Conservation (phyloP, 2,797 vertebrate species). For the Anomalospiza imberbis region DNA sequence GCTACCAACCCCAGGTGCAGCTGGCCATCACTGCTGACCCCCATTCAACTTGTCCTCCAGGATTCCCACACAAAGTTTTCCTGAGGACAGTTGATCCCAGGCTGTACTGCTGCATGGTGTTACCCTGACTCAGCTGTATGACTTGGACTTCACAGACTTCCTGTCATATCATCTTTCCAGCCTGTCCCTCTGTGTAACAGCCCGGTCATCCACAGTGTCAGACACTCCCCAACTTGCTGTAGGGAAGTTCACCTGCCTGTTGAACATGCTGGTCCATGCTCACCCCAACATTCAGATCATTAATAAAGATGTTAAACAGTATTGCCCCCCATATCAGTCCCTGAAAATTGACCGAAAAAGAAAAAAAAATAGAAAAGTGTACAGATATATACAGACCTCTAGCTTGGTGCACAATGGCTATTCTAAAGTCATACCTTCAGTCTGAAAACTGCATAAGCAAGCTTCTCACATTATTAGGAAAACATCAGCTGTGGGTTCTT, state of each 20-base stretch:
- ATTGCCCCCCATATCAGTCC: not conserved
- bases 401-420: not conserved
- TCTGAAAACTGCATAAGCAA: not conserved
- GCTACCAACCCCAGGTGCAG: not conserved
- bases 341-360: not conserved
- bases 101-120: not conserved
- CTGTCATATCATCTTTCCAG: not conserved
- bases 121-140: not conserved
- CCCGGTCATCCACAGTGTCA: fast-evolving
- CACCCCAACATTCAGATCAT: not conserved
- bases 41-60: not conserved
- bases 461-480: not conserved
- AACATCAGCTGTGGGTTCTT: not conserved
- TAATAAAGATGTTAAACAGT: not conserved
- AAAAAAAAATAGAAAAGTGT: not conserved
- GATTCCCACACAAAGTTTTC: fast-evolving
- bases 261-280: not conserved
- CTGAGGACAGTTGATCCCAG: not conserved
- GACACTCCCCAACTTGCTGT: fast-evolving
- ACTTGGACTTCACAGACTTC: not conserved
- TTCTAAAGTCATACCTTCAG: not conserved
- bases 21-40: not conserved
- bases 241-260: not conserved
- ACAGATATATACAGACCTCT: not conserved
- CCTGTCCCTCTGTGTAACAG: not conserved